Evolutionary conservation across 2,888 invertebrate species (phyloP), one percentile per base, ranked within the genome.

Genomic region (Molanna angustata): DNA sequence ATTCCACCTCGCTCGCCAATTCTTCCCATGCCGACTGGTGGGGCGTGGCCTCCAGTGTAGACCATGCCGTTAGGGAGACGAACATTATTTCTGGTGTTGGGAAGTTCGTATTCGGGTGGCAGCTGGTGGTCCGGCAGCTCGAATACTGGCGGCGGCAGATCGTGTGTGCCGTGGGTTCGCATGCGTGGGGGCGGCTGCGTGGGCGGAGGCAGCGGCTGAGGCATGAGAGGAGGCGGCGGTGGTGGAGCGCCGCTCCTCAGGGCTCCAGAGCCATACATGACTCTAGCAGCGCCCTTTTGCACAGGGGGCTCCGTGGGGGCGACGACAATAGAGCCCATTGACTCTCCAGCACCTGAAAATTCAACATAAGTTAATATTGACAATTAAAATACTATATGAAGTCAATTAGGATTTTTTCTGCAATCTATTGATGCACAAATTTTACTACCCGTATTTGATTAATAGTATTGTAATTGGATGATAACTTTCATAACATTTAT

Each of bases 231-330:
- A 65, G 7, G 70, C 63, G 73, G 60, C 54, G 67, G 58, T 59
- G 78, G 69, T 62, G 70, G 64, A 57, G 70, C 63, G 59, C 78
- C 67, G 59, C 72, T 66, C 61, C 82, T 66, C 58, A 79, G 64
- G 35, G 74, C 74, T 45, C 79, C 78, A 6, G 80, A 79, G 40
- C 80, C 80, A 61, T 73, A 77, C 71, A 80, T 79, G 63, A 80
- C 79, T 20, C 80, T 69, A 58, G 78, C 71, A 62, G 80, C 68
- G 64, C 78, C 78, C 27, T 72, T 78, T 62, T 79, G 79, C 62
- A 76, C 74, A 1, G 76, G 76, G 1, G 76, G 71, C 49, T 78
- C 76, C n/a, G 68, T 65, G 1, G 13, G 22, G 72, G 69, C 53
- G 72, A 74, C 31, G 74, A 67, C 17, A 68, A 67, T 63, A 74